Evolutionary conservation across 92 coral and sea anemone genomes (phyloP).

Genomic region (Desmophyllum pertusum): DNA sequence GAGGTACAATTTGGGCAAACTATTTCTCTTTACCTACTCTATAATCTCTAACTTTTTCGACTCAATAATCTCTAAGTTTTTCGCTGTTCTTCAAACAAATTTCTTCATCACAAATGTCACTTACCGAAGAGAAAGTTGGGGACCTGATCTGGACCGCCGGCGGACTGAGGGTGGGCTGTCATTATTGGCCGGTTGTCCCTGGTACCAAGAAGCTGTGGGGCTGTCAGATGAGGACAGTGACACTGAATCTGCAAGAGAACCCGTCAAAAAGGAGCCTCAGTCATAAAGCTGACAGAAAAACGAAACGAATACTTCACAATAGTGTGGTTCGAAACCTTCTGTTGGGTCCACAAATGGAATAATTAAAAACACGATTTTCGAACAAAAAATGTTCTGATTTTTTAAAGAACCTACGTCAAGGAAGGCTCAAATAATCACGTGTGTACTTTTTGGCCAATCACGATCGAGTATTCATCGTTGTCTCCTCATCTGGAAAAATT

Average conservation of each 20-base stretch:
- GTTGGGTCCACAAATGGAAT: neutral
- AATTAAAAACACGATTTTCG: neutral
- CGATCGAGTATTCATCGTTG: too few relatives aligned
- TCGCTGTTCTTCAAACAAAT: too few relatives aligned
- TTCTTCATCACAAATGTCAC: constrained; percentile 9
- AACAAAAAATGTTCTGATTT: neutral
- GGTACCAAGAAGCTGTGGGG: constrained; percentile 90
- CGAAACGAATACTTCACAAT: neutral
- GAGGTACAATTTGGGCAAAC: neutral
- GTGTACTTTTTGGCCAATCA: too few relatives aligned
- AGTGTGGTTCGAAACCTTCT: neutral
- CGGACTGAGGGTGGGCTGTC: constrained; percentile 83
- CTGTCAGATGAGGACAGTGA: constrained; percentile 98
- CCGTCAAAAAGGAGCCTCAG: neutral
- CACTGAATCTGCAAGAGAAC: constrained; percentile 76
- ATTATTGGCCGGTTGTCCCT: constrained; percentile 66
- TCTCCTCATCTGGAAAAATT: too few relatives aligned
- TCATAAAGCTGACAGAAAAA: neutral
- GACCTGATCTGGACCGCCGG: constrained; percentile 82
- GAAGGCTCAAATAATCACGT: too few relatives aligned
- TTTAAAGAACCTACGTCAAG: too few relatives aligned
- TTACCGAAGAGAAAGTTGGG: constrained; percentile 93
- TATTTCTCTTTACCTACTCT: neutral
- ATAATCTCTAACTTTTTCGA: neutral
- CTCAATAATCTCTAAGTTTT: neutral